Evolutionary conservation across 2,888 invertebrate genomes (phyloP).

Genomic region (Drosophila stalkeri): DNA sequence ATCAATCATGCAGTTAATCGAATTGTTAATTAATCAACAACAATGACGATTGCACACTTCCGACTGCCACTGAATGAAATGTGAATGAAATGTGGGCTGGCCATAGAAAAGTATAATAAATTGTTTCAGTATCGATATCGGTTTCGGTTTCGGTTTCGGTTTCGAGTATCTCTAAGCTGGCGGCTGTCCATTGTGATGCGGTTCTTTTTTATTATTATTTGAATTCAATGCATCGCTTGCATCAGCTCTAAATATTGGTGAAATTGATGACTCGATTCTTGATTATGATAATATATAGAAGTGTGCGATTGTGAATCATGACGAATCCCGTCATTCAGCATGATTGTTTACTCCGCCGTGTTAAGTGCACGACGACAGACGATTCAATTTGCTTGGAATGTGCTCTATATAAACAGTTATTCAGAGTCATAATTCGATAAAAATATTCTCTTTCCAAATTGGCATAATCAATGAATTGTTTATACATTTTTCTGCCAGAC

Average conservation of each 20-base stretch:
- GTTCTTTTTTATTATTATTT: conserved; percentile 29
- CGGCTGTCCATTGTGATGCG: conserved; percentile 12
- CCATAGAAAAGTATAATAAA: conserved; percentile 34
- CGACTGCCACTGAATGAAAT: conserved; percentile 42
- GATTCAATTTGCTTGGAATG: conserved; percentile 12
- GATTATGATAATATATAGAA: neutral
- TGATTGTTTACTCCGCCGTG: conserved; percentile 7
- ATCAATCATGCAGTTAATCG: conserved; percentile 61
- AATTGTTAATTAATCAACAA: conserved; percentile 60
- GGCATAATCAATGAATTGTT: conserved; percentile 2
- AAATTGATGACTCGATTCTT: conserved; percentile 21
- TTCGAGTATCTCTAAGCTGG: conserved; percentile 9
- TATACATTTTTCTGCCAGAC: conserved; percentile 2
- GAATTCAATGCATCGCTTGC: conserved; percentile 38
- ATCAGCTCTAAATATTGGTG: conserved; percentile 34
- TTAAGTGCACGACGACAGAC: conserved; percentile 5
- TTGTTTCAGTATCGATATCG: conserved; percentile 12
- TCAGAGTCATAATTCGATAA: conserved; percentile 9
- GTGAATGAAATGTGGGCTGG: conserved; percentile 22
- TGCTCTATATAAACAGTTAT: conserved; percentile 15
- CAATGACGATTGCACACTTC: conserved; percentile 48
- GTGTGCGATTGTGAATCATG: conserved; percentile 12
- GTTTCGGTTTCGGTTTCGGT: neutral
- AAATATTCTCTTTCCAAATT: neutral
- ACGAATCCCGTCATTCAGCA: neutral